Evolutionary conservation across 2,113 vertebrate species (phyloP).

Genomic region (western clawed frog (Xenopus tropicalis)): DNA sequence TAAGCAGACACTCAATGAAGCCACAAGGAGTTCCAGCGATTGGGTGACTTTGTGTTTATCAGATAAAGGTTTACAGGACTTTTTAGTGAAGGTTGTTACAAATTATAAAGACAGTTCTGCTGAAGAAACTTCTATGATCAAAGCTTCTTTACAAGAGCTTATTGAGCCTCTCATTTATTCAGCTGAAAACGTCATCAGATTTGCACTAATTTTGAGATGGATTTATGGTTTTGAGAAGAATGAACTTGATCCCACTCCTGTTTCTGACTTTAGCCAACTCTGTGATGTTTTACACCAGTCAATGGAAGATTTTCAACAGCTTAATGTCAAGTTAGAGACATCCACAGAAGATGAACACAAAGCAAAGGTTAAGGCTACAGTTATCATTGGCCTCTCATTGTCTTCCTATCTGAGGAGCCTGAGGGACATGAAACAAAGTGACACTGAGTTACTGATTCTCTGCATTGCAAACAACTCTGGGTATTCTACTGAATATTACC

Average conservation of each 20-base stretch:
- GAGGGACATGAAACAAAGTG: slow-evolving; percentile 40
- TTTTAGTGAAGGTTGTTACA: slow-evolving; percentile 45
- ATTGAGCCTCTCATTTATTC: slow-evolving; percentile 52
- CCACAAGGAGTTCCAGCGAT: slow-evolving; percentile 11
- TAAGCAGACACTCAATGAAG: slow-evolving; percentile 46
- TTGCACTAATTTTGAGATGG: slow-evolving; percentile 52
- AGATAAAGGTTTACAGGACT: slow-evolving; percentile 51
- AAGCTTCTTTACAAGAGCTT: slow-evolving; percentile 47
- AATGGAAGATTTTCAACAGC: slow-evolving; percentile 30
- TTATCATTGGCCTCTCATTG: slow-evolving; percentile 24
- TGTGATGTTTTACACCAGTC: slow-evolving; percentile 40
- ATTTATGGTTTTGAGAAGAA: background rate
- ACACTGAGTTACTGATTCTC: slow-evolving; percentile 54
- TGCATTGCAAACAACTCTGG: slow-evolving; percentile 47
- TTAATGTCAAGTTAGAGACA: background rate
- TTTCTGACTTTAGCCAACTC: slow-evolving; percentile 49
- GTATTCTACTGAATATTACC: slow-evolving; percentile 43
- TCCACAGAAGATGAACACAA: slow-evolving; percentile 12
- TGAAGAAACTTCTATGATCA: slow-evolving; percentile 37
- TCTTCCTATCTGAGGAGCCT: slow-evolving; percentile 49
- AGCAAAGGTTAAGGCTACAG: slow-evolving; percentile 49
- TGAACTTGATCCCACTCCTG: fast-evolving
- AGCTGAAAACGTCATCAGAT: slow-evolving; percentile 52
- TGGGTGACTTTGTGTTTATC: slow-evolving; percentile 59
- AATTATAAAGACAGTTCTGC: slow-evolving; percentile 31